Conservation (phyloP, 2,797 vertebrate genomes). For the Pangasius sanitwongsei region DNA sequence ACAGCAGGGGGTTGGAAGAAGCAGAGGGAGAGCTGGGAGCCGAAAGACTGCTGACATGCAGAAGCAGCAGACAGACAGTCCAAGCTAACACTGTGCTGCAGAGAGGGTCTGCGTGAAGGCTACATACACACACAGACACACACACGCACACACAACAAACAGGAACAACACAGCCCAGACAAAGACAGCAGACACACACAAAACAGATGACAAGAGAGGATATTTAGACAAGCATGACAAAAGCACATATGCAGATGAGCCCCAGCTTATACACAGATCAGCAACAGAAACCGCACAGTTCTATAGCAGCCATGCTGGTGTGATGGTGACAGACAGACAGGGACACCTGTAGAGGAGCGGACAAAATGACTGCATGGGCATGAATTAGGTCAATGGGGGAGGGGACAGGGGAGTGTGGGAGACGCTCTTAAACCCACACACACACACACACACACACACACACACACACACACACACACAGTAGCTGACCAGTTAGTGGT, state of each 20-base stretch:
- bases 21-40: conserved; percentile 72
- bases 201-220: conserved; percentile 40
- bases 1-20: conserved; percentile 62
- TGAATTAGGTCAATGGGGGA: neutral
- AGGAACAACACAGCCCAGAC: conserved; percentile 6
- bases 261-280: conserved; percentile 11
- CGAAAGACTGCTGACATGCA: conserved; percentile 60
- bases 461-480: conserved; percentile 14
- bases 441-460: conserved; percentile 3
- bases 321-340: conserved; percentile 48
- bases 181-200: conserved; percentile 17
- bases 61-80: conserved; percentile 72
- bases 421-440: neutral
- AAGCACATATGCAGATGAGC: conserved; percentile 41
- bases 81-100: conserved; percentile 75
- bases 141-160: conserved; percentile 22
- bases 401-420: neutral
- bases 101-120: conserved; percentile 70
- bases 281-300: conserved; percentile 9
- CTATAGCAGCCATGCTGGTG: conserved; percentile 5
- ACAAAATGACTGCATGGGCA: conserved; percentile 48
- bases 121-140: conserved; percentile 50
- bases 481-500: conserved; percentile 10
- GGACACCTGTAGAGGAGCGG: conserved; percentile 45
- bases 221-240: conserved; percentile 53